A percentile compares a stretch with the other conserved stretches of the same genome.
Evolutionary conservation across 92 coral and sea anemone species (phyloP).

Genomic region (Umimayanthus kanabou): DNA sequence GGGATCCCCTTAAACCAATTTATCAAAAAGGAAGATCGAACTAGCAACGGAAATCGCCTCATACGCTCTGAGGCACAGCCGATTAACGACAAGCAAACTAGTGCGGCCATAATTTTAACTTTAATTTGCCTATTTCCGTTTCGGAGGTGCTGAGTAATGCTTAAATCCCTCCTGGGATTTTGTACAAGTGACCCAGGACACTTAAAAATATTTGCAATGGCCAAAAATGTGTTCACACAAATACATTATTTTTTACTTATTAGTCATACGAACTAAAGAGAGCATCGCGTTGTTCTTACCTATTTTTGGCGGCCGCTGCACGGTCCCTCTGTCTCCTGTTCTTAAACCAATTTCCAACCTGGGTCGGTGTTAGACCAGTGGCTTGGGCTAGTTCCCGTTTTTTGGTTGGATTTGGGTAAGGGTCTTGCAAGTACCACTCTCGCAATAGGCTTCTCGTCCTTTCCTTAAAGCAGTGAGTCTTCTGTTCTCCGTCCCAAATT

Average conservation of each 20-base stretch:
- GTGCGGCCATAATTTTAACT: conserved; percentile 53
- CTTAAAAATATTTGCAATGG: conserved; percentile 31
- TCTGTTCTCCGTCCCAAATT: conserved; percentile 99
- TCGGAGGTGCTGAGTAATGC: conserved; percentile 57
- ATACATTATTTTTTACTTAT: conserved; percentile 27
- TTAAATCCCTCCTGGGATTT: conserved; percentile 37
- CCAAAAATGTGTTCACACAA: conserved; percentile 24
- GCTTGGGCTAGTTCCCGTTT: conserved; percentile 99
- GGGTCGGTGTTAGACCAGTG: conserved; percentile 98
- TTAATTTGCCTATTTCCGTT: conserved; percentile 82
- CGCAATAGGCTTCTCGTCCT: conserved; percentile 92
- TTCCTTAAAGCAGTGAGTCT: conserved; percentile 99
- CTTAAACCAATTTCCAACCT: conserved; percentile 99
- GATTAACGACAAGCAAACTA: conserved; percentile 41
- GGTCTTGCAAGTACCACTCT: conserved; percentile 98
- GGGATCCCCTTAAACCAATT: conserved; percentile 76
- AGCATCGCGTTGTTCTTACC: conserved; percentile 64
- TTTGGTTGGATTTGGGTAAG: conserved; percentile 99
- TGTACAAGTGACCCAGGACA: conserved; percentile 11
- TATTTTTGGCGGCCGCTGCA: conserved; percentile 99
- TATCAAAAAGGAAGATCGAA: conserved; percentile 57
- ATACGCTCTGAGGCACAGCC: conserved; percentile 52
- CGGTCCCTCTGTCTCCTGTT: conserved; percentile 98
- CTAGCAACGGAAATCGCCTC: conserved; percentile 62
- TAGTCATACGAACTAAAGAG: conserved; percentile 27